Base-by-base conservation (phyloP, 2,113 vertebrate species). In the Xiphophorus hellerii region DNA sequence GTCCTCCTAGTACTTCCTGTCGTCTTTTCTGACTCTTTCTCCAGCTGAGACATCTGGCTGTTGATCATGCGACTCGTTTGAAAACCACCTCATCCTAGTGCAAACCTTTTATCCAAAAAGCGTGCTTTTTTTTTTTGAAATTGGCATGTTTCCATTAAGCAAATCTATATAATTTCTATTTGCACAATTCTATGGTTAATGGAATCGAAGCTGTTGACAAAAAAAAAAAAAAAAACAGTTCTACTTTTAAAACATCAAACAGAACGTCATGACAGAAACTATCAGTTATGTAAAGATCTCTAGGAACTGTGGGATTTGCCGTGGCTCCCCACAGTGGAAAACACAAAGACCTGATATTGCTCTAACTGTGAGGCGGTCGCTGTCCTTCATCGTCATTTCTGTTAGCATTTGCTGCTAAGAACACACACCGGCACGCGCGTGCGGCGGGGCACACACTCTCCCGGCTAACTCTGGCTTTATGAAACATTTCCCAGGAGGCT, bases 401-500 rank as follows among this genome's bases (percentile, higher is more conserved):
- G 62, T 81, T 71, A 69, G 33, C 5, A 7, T 81, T 76, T 74
- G 48, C 54, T 15, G 65, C 71, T 62, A 66, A 28, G 27, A 76
- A 65, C 0, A 73, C 28, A 71, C 70, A 64, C 3, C 2, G 58
- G 64, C 44, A 65, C 60, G 62, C 2, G 3, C 44, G 61, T 5
- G 67, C 66, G 77, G 67, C 71, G 77, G 65, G 44, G 68, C 73
- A 76, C 61, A 51, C 27, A 35, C 78, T 48, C 78, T 60, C 69
- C 54, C 14, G 33, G 44, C 66, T 87, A 37, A 73, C 61, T 72
- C 65, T 60, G 62, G 76, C 75, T 79, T 89, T 78, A 90, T 90
- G 86, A 90, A 88, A 90, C 62, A 76, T 84, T 80, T 90, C 89
- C 86, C 67, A 1, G 64, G 84, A 87, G 87, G 71, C 73, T 83